phyloP scores from a whole-genome alignment of 2,113 vertebrate species.

The Cryptomyrus ogoouensis region DNA sequence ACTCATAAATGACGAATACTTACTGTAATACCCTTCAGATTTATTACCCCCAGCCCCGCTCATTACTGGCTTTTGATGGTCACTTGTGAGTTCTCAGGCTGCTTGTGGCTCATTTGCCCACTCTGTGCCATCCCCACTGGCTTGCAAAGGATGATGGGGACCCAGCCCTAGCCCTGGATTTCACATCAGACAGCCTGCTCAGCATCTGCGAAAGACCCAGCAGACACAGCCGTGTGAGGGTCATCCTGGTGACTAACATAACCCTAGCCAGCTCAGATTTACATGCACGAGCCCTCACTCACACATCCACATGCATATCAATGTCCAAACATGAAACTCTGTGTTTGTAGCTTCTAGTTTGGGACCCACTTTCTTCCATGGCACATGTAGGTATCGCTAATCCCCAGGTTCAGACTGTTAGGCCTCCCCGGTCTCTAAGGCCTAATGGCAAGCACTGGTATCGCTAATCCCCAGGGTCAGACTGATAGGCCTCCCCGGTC shows the following conservation, averaged over 20 bases:
- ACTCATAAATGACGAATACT: neutral
- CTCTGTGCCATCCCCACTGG: neutral
- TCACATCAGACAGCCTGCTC: slow-evolving; percentile 19
- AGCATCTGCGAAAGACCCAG: slow-evolving; percentile 43
- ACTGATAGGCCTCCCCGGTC: neutral
- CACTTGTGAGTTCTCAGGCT: neutral
- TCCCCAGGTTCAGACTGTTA: neutral
- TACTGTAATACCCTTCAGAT: neutral
- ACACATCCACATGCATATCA: neutral
- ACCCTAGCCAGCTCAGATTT: neutral
- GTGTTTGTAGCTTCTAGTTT: neutral
- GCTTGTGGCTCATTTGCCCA: neutral
- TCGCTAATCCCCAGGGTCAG: neutral
- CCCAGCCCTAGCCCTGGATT: slow-evolving; percentile 45
- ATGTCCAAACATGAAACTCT: neutral
- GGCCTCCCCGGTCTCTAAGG: neutral
- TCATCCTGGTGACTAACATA: slow-evolving; percentile 53
- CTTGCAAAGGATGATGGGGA: slow-evolving; percentile 36
- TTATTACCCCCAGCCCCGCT: neutral
- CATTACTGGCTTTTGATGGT: neutral
- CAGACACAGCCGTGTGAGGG: slow-evolving; percentile 50
- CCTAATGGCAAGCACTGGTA: neutral
- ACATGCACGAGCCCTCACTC: neutral
- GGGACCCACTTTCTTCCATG: neutral
- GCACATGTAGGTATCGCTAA: neutral